Conservation (phyloP, 2,797 vertebrate genomes). For the Falco naumanni region DNA sequence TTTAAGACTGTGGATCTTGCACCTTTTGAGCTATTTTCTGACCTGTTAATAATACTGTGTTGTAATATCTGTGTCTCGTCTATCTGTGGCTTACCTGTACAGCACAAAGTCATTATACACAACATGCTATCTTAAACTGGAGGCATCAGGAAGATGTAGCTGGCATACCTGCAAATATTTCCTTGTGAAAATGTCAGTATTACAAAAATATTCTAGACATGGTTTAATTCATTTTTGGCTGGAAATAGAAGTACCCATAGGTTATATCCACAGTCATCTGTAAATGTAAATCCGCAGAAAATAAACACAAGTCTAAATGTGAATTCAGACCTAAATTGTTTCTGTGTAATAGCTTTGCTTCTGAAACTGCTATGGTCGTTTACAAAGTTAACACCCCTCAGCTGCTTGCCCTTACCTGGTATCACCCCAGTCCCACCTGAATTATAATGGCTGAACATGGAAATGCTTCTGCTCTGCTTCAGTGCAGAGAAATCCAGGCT, state of each 20-base stretch:
- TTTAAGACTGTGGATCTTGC: neutral
- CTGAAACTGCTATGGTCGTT: neutral
- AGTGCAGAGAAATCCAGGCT: neutral
- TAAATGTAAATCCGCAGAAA: neutral
- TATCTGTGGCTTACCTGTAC: neutral
- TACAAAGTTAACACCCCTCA: neutral
- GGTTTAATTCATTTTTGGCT: neutral
- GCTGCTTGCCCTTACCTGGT: neutral
- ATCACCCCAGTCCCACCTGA: neutral
- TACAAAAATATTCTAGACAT: neutral
- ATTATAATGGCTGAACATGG: neutral
- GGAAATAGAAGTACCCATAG: neutral
- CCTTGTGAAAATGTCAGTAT: neutral
- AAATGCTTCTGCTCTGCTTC: conserved; percentile 1
- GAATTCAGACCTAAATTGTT: neutral
- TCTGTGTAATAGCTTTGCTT: neutral
- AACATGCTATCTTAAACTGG: neutral
- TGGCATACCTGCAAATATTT: neutral
- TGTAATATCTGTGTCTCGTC: neutral
- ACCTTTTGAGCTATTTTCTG: neutral
- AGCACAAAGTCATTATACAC: neutral
- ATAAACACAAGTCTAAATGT: neutral
- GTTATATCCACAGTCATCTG: neutral
- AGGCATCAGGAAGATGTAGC: neutral
- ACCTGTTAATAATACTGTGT: neutral